phyloP scores from a whole-genome alignment of 2,888 invertebrate species.

The Nomada hirtipes region DNA sequence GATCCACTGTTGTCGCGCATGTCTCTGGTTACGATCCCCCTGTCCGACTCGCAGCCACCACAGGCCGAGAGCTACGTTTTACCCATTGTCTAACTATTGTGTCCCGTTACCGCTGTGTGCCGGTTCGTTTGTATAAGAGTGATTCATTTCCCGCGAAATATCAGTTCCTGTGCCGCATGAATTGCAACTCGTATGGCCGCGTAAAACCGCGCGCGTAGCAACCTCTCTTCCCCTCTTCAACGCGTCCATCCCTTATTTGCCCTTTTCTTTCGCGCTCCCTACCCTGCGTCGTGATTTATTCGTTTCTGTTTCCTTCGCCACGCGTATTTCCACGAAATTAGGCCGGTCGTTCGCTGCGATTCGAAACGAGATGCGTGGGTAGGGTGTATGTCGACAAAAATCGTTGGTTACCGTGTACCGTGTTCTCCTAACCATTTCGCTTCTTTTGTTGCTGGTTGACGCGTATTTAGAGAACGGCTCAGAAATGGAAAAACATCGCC shows the following conservation, averaged over 20 bases:
- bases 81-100: slow-evolving; percentile 82
- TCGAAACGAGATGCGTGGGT: slow-evolving; percentile 56
- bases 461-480: slow-evolving; percentile 23
- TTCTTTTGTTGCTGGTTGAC: neutral
- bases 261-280: slow-evolving; percentile 5
- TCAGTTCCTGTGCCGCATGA: slow-evolving; percentile 80
- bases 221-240: neutral
- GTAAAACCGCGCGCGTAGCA: slow-evolving; percentile 62
- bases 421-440: neutral
- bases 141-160: slow-evolving; percentile 83
- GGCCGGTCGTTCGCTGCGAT: slow-evolving; percentile 68
- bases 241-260: neutral
- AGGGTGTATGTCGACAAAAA: slow-evolving; percentile 50
- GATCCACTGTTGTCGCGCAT: slow-evolving; percentile 42
- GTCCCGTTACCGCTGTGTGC: slow-evolving; percentile 79
- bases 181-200: slow-evolving; percentile 74
- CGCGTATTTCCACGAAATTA: slow-evolving; percentile 74
- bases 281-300: slow-evolving; percentile 19
- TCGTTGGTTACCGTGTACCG: slow-evolving; percentile 48
- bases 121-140: slow-evolving; percentile 79
- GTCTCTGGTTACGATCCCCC: slow-evolving; percentile 64
- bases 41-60: slow-evolving; percentile 68
- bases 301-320: slow-evolving; percentile 53
- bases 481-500: slow-evolving; percentile 24
- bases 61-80: slow-evolving; percentile 64